phyloP scores from a whole-genome alignment of 53 echinoderm and acorn worm species.

The Glandiceps talaboti region DNA sequence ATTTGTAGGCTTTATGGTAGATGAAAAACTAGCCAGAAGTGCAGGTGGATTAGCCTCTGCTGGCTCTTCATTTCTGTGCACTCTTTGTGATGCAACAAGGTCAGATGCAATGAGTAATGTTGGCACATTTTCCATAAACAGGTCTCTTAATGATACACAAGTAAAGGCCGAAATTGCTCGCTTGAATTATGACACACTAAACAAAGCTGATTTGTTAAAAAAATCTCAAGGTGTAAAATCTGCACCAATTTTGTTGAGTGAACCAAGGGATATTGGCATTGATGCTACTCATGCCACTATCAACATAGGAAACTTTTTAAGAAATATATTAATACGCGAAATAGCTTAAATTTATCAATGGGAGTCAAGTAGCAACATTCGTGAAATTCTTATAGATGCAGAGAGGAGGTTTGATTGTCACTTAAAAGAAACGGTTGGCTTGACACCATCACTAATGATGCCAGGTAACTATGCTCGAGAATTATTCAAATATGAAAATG shows the following conservation, averaged over 20 bases:
- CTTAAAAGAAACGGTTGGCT: constrained; percentile 11
- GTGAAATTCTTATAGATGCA: constrained; percentile 22
- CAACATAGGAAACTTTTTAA: constrained; percentile 19
- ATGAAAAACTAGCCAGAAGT: constrained; percentile 20
- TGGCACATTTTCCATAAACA: constrained; percentile 17
- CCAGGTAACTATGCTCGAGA: constrained; percentile 40
- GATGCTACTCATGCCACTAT: constrained; percentile 39
- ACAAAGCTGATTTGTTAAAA: constrained; percentile 1
- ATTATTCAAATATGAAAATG: constrained; percentile 12
- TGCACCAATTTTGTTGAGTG: constrained; percentile 3
- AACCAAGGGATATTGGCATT: not conserved
- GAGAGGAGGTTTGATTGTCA: constrained; percentile 17
- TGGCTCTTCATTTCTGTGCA: constrained; percentile 17
- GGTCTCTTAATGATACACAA: constrained; percentile 11
- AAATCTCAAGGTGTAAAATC: constrained; percentile 16
- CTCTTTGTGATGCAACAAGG: constrained; percentile 21
- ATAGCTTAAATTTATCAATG: constrained; percentile 15
- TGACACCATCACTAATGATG: constrained; percentile 30
- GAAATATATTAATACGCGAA: constrained; percentile 21
- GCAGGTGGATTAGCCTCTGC: constrained; percentile 10
- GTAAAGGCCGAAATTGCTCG: constrained; percentile 1
- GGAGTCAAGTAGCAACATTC: constrained; percentile 14
- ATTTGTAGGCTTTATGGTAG: constrained; percentile 4
- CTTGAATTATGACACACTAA: constrained; percentile 15
- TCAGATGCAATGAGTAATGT: constrained; percentile 9